These are phyloP conservation scores for Condylura cristata DNA, from an alignment of 2,113 vertebrate genomes.

Conservation along the genomic window DNA sequence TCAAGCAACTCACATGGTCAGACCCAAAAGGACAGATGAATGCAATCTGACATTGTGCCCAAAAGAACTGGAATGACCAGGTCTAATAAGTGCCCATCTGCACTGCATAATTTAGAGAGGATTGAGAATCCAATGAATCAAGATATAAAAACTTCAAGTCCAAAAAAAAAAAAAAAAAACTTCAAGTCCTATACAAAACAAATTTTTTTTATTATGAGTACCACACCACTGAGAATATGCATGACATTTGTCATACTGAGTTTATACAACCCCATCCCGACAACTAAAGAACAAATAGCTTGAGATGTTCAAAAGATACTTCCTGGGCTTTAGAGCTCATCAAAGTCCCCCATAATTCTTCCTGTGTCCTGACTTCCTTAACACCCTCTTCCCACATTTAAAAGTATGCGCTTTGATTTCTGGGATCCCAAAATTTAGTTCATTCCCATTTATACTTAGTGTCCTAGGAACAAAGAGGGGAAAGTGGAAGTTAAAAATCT, in stretches of 20 bases:
- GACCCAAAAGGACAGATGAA: neutral
- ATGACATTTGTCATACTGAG: neutral
- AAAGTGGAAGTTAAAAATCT: neutral
- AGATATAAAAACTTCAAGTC: neutral
- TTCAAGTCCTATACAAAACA: neutral
- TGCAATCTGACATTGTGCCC: neutral
- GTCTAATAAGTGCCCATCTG: neutral
- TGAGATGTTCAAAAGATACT: neutral
- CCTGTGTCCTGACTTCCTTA: neutral
- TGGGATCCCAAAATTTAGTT: neutral
- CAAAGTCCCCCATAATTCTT: neutral
- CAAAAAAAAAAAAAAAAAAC: neutral
- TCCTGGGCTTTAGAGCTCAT: conserved; percentile 6
- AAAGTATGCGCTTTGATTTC: conserved; percentile 19
- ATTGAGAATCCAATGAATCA: neutral
- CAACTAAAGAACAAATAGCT: neutral
- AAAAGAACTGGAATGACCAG: neutral
- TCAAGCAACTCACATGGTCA: neutral
- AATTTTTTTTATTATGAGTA: neutral
- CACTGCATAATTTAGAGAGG: neutral
- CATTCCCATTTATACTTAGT: conserved; percentile 13
- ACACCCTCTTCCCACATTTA: neutral
- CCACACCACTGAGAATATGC: neutral
- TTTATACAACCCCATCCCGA: neutral
- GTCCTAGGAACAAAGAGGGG: neutral